Conservation (phyloP, 1,140 invertebrate genomes). For the Panagrolaimus sp. region DNA sequence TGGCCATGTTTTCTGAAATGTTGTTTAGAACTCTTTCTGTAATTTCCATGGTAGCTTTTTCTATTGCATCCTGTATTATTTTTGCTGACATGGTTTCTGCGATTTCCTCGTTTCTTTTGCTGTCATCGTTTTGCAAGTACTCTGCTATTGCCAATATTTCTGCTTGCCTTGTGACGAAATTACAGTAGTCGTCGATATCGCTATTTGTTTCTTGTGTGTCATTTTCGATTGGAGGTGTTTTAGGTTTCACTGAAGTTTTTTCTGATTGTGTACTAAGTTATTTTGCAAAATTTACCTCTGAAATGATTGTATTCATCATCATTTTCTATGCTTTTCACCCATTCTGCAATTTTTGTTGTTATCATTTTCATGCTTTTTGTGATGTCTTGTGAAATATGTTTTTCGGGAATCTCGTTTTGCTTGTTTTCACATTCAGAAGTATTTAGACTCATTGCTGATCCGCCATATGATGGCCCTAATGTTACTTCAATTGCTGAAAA, state of each 20-base stretch:
- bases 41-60: background rate
- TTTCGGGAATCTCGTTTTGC: conserved; percentile 2
- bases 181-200: conserved; percentile 24
- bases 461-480: conserved; percentile 24
- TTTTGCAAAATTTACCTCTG: background rate
- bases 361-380: conserved; percentile 34
- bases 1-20: too few relatives aligned
- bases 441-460: conserved; percentile 17
- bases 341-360: conserved; percentile 38
- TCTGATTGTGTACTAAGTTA: too few relatives aligned
- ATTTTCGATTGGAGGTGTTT: background rate
- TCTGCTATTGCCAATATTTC: conserved; percentile 22
- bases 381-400: background rate
- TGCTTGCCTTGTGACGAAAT: conserved; percentile 18
- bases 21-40: too few relatives aligned
- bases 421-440: background rate
- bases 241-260: background rate
- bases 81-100: background rate
- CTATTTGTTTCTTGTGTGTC: conserved; percentile 9
- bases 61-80: background rate
- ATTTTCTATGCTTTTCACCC: conserved; percentile 41
- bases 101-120: background rate
- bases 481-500: conserved; percentile 32
- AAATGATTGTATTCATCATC: conserved; percentile 28
- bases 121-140: background rate